These are phyloP conservation scores for Pantherophis guttatus DNA, from an alignment of 2,113 vertebrate species.

Conservation along the genomic window DNA sequence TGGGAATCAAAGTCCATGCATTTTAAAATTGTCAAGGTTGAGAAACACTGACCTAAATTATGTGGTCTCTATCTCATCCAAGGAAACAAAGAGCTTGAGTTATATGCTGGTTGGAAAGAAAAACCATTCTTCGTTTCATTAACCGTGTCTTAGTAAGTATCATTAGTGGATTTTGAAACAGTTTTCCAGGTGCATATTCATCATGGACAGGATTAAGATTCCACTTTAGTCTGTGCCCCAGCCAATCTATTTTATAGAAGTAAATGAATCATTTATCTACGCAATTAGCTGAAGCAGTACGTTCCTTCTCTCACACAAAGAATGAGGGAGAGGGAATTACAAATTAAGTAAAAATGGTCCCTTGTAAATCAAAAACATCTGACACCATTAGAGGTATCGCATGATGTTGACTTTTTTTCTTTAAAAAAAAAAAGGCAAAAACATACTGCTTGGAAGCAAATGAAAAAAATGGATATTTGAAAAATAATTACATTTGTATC, in stretches of 20 bases:
- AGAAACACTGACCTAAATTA: background rate
- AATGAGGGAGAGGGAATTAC: background rate
- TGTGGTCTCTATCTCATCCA: background rate
- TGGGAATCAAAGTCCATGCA: background rate
- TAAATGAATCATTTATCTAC: background rate
- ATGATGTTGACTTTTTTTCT: background rate
- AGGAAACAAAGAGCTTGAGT: slow-evolving; percentile 10
- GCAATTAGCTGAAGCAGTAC: slow-evolving; percentile 27
- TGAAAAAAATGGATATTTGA: background rate
- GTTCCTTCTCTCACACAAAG: background rate
- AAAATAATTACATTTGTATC: background rate
- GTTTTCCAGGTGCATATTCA: slow-evolving; percentile 20
- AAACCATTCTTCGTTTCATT: slow-evolving; percentile 28
- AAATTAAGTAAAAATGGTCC: background rate
- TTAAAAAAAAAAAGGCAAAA: accelerated
- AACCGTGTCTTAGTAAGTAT: slow-evolving; percentile 12
- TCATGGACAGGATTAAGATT: slow-evolving; percentile 5
- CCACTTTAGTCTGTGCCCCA: background rate
- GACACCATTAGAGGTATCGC: background rate
- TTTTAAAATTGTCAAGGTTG: background rate
- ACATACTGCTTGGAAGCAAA: background rate
- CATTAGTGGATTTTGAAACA: slow-evolving; percentile 7
- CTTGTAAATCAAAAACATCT: background rate
- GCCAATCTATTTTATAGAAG: slow-evolving; percentile 25
- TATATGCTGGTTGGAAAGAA: background rate